Evolutionary conservation across 2,797 vertebrate species (phyloP).

Genomic region (Phataginus tetradactyla): DNA sequence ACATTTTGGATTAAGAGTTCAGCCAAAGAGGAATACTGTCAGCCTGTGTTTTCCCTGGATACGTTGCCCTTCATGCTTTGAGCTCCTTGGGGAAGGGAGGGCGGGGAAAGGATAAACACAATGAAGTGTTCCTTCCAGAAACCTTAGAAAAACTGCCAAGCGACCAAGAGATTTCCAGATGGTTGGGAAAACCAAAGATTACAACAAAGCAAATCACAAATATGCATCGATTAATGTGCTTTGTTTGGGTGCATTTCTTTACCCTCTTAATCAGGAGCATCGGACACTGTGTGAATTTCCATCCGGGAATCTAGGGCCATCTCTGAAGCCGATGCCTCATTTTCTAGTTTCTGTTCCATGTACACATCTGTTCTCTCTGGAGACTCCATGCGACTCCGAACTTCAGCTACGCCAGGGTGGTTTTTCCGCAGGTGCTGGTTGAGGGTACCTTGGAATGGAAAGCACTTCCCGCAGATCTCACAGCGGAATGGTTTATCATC

Average conservation of each 20-base stretch:
- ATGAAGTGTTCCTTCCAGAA: conserved; percentile 81
- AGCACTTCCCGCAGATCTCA: conserved; percentile 99
- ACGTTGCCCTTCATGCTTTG: conserved; percentile 77
- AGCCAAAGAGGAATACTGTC: conserved; percentile 76
- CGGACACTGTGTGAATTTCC: conserved; percentile 88
- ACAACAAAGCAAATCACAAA: conserved; percentile 82
- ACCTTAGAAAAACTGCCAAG: conserved; percentile 79
- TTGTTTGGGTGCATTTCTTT: conserved; percentile 79
- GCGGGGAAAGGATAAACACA: conserved; percentile 76
- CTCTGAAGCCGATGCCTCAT: conserved; percentile 90
- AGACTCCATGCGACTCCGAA: conserved; percentile 92
- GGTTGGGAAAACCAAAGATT: conserved; percentile 80
- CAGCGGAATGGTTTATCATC: conserved; percentile 99
- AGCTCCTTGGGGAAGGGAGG: conserved; percentile 79
- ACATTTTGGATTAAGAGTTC: conserved; percentile 73
- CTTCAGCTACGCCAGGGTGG: conserved; percentile 92
- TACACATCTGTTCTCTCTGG: conserved; percentile 93
- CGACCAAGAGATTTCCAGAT: conserved; percentile 81
- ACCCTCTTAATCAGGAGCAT: conserved; percentile 85
- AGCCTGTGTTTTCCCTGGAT: conserved; percentile 81
- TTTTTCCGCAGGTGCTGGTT: conserved; percentile 99
- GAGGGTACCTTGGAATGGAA: conserved; percentile 99
- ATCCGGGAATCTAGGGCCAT: conserved; percentile 90
- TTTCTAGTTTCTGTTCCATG: conserved; percentile 91
- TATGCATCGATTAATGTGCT: conserved; percentile 87